Base-by-base conservation (phyloP, 2,113 vertebrate genomes). In the Ctenodactylus gundi region DNA sequence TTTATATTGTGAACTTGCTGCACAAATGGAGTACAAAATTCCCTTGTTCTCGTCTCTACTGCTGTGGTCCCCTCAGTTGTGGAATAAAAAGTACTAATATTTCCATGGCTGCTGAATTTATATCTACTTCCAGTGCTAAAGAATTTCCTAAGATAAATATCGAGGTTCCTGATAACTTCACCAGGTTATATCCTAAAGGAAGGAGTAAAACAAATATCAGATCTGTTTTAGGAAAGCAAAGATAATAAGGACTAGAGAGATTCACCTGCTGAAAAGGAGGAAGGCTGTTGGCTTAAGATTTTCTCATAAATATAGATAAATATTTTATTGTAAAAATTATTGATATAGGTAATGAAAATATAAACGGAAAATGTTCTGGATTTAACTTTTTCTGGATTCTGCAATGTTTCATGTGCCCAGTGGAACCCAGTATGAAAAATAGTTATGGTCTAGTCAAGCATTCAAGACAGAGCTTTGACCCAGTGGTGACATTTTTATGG, bases 81-180 rank as follows among this genome's bases (percentile, higher is more conserved):
- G 89, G 8, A 85, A 51, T 90, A 62, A 53, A 88, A 85, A 91
- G 78, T 84, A 17, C 44, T 94, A 53, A 14, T 23, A 36, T 75
- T 92, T 62, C 41, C 76, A 21, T 91, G 83, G 9, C 80, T 94
- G n/a, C 39, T 70, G 23, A 44, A 18, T 93, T 95, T 84, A 31
- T 49, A 78, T 75, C 8, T 88, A 68, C 44, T 78, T 85, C 51
- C 68, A 64, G 17, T 84, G 82, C 72, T 80, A n/a, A 7, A 89
- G 77, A 93, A 77, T 93, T 94, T 90, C 85, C 87, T 44, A 68
- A 86, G 60, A 55, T 76, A 76, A 90, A 65, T 65, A 82, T 72
- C 34, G 13, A 90, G 77, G 31, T 25, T 91, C 20, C 78, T 72
- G 17, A 46, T 87, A 95, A 87, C 62, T 44, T 85, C 62, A 72